phyloP scores from a whole-genome alignment of 2,888 invertebrate species.

The Morpho achilles region DNA sequence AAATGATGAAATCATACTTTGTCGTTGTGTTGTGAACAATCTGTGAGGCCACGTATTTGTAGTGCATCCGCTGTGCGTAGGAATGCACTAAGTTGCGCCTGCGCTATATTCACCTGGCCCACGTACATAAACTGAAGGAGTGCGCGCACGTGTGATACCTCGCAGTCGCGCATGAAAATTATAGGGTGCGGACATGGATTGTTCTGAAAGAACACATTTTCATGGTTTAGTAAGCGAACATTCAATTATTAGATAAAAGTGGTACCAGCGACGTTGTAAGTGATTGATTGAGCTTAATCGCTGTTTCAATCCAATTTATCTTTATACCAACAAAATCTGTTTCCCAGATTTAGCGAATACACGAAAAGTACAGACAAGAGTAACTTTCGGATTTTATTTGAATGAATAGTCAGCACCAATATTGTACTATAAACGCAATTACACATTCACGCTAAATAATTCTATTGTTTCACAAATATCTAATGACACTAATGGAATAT shows the following conservation, averaged over 20 bases:
- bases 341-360: too few relatives aligned
- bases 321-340: too few relatives aligned
- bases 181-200: constrained; percentile 92
- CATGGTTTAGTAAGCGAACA: not conserved
- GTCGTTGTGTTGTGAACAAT: constrained; percentile 80
- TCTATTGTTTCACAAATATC: too few relatives aligned
- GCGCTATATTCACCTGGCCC: constrained; percentile 90
- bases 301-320: too few relatives aligned
- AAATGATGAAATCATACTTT: constrained; percentile 46
- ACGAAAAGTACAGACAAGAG: too few relatives aligned
- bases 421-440: not conserved
- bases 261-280: too few relatives aligned
- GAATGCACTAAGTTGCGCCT: constrained; percentile 87
- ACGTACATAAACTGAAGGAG: constrained; percentile 92
- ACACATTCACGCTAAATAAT: not conserved
- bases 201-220: constrained; percentile 76
- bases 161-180: constrained; percentile 91
- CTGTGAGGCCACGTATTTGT: constrained; percentile 88
- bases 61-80: constrained; percentile 88
- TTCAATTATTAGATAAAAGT: not conserved
- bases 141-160: constrained; percentile 86
- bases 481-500: too few relatives aligned
- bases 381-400: too few relatives aligned
- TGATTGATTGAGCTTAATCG: too few relatives aligned
- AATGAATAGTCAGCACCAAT: too few relatives aligned